Base-by-base conservation (phyloP, 53 echinoderm and acorn worm species). In the Temnopleurus reevesii region DNA sequence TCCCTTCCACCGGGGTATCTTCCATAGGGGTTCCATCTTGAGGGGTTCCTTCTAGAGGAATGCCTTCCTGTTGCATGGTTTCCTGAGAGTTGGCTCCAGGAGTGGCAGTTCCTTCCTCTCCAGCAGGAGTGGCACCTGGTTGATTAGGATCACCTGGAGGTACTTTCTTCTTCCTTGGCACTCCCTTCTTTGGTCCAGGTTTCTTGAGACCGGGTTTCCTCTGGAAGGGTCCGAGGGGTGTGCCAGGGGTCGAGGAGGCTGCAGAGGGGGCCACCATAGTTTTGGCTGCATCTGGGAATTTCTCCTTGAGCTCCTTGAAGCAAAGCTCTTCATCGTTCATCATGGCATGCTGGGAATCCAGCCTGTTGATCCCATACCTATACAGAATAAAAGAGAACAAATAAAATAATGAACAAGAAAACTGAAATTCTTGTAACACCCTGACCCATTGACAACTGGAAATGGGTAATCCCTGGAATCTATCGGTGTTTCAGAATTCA, bases 291-390 rank as follows among this genome's bases (percentile, higher is more conserved):
- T 94, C 91, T 8, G 95, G 95, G 61, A 94, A 97, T 47, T 90
- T 95, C 86, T 97, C 94, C 64, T 95, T 95, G 25, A 97, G 94
- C 51, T 95, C 94, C 55, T 93, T 92, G 91, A 97, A 97, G 71
- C 93, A 92, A 38, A 97, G 87, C n/a, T 97, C 93, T 35, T 90
- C 91, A 80, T 97, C 97, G 26, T 90, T 95, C 86, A 97, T 90
- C 97, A 97, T 97, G 76, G 92, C 92, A 59, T 95, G 94, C 77
- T 97, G 97, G 8, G 95, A 95, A 41, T 97, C 97, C 90, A 86
- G 91, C 17, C 97, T 89, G 79, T 97, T 97, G 76, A 97, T 93
- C 58, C 97, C 97, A 90, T 97, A 97, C 81, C 97, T 97, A 41
- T 79, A 49, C 10, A 56, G 8, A 19, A 35, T 6, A 19, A 57